Conservation (phyloP, 2,888 invertebrate species). For the Lochmaea capreae region DNA sequence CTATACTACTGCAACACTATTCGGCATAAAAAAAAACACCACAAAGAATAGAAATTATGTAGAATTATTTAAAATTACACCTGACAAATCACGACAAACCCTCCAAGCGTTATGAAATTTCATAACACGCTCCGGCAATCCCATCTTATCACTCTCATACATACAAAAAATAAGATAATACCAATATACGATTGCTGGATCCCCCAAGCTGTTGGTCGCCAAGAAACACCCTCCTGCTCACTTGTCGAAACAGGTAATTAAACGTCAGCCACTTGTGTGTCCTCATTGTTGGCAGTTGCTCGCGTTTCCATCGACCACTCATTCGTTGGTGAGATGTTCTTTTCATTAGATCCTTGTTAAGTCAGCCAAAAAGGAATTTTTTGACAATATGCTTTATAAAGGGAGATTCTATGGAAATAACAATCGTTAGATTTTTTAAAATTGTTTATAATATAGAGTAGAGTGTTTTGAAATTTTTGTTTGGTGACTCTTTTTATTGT, state of each 20-base stretch:
- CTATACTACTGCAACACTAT: too few relatives aligned
- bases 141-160: background rate
- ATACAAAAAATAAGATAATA: slow-evolving; percentile 10
- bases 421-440: too few relatives aligned
- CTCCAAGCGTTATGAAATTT: background rate
- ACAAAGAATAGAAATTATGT: too few relatives aligned
- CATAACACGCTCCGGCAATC: background rate
- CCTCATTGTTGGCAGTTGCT: slow-evolving; percentile 45
- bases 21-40: too few relatives aligned
- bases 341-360: slow-evolving; percentile 9
- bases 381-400: too few relatives aligned
- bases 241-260: slow-evolving; percentile 49
- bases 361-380: background rate
- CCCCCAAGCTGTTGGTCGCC: slow-evolving; percentile 41
- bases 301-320: slow-evolving; percentile 24
- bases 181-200: background rate
- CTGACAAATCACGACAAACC: too few relatives aligned
- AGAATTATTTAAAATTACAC: too few relatives aligned
- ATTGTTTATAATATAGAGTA: too few relatives aligned
- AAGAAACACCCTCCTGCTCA: slow-evolving; percentile 50
- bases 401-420: too few relatives aligned
- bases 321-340: slow-evolving; percentile 19
- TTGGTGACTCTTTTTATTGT: too few relatives aligned
- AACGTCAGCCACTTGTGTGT: slow-evolving; percentile 48
- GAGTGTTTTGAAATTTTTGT: too few relatives aligned